Base-by-base conservation (phyloP, 2,113 vertebrate genomes). In the Dendropsophus ebraccatus region DNA sequence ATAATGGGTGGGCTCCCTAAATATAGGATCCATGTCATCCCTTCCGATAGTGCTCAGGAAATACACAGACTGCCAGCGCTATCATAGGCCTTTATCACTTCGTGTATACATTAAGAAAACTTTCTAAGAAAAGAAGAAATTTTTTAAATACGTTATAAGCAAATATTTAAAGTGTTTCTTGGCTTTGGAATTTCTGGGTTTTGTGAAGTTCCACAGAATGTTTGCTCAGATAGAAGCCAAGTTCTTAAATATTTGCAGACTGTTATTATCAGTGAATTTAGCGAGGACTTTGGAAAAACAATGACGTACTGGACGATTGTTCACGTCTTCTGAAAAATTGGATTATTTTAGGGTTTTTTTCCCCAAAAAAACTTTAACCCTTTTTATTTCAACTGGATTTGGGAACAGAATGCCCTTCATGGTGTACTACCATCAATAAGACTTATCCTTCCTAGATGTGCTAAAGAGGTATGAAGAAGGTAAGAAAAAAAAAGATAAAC, bases 221-320 rank as follows among this genome's bases (percentile, higher is more conserved):
- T 92, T 91, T 90, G 89, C 91, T 90, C 90, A 93, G 90, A 92
- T 87, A 92, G 92, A 92, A 91, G 92, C 92, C 92, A 93, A 91
- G 91, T 89, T 32, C 90, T 91, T 88, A 90, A 91, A 89, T 91
- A 91, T 90, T 91, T 91, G 90, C 89, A 88, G 78, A 87, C 90
- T 91, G 92, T 91, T 91, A 86, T 91, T 92, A 91, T 93, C 92
- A 90, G 92, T 81, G 91, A 90, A 91, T 90, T 91, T 91, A 2
- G 87, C 91, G 91, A 92, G 90, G n/a, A n/a, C n/a, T n/a, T n/a
- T n/a, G n/a, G 72, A 85, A 85, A 86, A 83, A 85, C 84, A 88
- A 82, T 92, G 92, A 91, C 91, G 92, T 90, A 84, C 90, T 65
- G 84, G 90, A 85, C 87, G 88, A 91, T 91, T 85, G 62, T 65